Base-by-base conservation (phyloP, 2,113 vertebrate species). In the Sitta europaea region DNA sequence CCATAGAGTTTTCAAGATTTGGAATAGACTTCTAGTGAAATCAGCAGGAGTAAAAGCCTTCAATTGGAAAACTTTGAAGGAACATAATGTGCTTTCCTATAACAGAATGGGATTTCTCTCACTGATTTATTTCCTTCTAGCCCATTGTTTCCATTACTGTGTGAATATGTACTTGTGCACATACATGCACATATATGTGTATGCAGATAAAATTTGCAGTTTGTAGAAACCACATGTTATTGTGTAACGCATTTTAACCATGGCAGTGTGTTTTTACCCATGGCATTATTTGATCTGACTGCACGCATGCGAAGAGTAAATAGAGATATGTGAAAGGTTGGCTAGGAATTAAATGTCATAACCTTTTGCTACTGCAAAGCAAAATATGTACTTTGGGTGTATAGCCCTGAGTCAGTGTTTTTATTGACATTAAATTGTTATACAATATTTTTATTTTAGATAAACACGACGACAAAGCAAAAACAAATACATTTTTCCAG, bases 311-410 rank as follows among this genome's bases (percentile, higher is more conserved):
- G 74, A 95, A 83, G 11, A 58, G 75, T 28, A 92, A 93, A 92
- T 18, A 94, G 10, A 88, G 66, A 27, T 27, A 77, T 4, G 20
- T n/a, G 59, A 92, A 90, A 71, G 6, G 18, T 11, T 88, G 72
- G 24, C 58, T 58, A 62, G 19, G 43, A 86, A 83, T 86, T 80
- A 80, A 83, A 74, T 93, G 67, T 68, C 75, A 73, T 70, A 88
- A 93, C 29, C 72, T 76, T 47, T 85, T 86, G 72, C 53, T 55
- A 71, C 75, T 47, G 27, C 36, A 70, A 80, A 88, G 55, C 33
- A 92, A 93, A 86, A 62, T 88, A 75, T 90, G 67, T 88, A 83
- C 79, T 86, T 90, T 88, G 91, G 79, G 92, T 88, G 88, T 86
- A 92, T 29, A 83, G 43, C 29, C 51, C 38, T 90, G 75, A 94